phyloP scores from a whole-genome alignment of 2,888 invertebrate genomes.

The Eupithecia subumbrata region DNA sequence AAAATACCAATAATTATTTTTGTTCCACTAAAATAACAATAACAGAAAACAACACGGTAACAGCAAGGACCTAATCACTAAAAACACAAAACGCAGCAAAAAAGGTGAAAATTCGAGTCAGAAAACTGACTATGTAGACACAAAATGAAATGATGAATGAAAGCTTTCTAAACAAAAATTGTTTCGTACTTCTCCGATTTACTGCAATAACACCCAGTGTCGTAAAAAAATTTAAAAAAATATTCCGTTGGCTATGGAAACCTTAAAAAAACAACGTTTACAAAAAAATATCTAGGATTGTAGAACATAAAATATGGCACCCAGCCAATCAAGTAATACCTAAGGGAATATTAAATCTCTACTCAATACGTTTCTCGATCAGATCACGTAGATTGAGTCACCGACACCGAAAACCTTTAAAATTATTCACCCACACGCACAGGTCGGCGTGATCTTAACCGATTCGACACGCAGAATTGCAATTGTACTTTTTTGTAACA shows the following conservation, averaged over 20 bases:
- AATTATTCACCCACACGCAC: slow-evolving; percentile 21
- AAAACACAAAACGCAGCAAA: too few relatives aligned
- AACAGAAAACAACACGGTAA: too few relatives aligned
- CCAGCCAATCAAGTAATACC: neutral
- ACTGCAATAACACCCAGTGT: too few relatives aligned
- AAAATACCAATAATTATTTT: too few relatives aligned
- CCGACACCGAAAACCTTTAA: neutral
- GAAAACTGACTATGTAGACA: too few relatives aligned
- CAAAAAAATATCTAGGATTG: neutral
- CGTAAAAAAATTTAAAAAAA: too few relatives aligned
- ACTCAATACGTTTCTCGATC: neutral
- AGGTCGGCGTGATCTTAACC: slow-evolving; percentile 15
- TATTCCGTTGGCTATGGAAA: neutral
- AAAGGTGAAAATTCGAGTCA: neutral
- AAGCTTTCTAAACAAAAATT: too few relatives aligned
- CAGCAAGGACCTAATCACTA: too few relatives aligned
- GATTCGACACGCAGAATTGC: slow-evolving; percentile 21
- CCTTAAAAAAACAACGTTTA: neutral
- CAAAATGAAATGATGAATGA: too few relatives aligned
- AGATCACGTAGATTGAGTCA: slow-evolving; percentile 9
- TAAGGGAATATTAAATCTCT: neutral
- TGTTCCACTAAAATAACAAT: too few relatives aligned
- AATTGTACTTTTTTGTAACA: slow-evolving; percentile 13
- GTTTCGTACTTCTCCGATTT: too few relatives aligned
- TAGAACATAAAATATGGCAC: neutral